Conservation (phyloP, 1,140 invertebrate species). For the Parapsyche elsis region DNA sequence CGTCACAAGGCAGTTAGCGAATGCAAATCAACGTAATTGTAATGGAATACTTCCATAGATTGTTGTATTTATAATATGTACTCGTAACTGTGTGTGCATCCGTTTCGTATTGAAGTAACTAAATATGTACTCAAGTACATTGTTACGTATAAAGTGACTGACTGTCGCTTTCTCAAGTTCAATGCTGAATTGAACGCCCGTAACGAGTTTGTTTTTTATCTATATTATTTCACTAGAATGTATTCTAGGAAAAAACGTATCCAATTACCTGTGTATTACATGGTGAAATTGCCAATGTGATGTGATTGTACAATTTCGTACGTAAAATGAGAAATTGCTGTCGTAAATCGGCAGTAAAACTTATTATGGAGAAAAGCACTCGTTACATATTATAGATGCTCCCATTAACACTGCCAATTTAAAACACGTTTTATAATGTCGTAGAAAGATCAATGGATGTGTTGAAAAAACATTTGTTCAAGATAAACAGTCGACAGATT, state of each 20-base stretch:
- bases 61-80: no score
- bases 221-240: background rate
- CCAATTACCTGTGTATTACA: background rate
- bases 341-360: background rate
- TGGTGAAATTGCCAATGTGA: background rate
- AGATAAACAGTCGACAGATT: no score
- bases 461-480: no score
- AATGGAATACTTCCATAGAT: background rate
- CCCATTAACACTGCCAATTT: no score
- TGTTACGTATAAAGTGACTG: constrained; percentile 5
- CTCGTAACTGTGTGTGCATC: background rate
- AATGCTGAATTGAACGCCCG: background rate
- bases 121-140: constrained; percentile 1
- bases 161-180: constrained; percentile 38
- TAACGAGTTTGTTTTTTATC: background rate
- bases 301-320: background rate
- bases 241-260: background rate
- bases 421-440: no score
- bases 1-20: background rate
- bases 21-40: background rate
- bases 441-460: no score
- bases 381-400: no score
- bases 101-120: constrained; percentile 27
- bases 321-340: background rate
- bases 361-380: no score